Percentiles rank a stretch among this genome's conserved stretches.
These are phyloP conservation scores for Sminthurides aquaticus DNA, from an alignment of 2,888 invertebrate species.

Conservation along the genomic window DNA sequence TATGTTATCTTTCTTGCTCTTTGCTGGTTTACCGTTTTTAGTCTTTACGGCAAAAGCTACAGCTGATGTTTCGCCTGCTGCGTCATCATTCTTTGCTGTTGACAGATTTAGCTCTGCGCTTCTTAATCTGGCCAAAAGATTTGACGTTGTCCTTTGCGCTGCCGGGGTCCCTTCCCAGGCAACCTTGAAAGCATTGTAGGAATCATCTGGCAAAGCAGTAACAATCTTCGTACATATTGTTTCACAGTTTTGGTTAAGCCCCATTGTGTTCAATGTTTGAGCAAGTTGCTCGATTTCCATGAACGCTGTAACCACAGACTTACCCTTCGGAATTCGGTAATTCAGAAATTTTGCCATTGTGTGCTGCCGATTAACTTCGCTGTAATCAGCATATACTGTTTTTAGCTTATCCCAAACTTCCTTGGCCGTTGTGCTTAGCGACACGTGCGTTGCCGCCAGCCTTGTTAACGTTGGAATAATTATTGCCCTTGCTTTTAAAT, in stretches of 20 bases:
- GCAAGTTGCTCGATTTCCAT: not conserved
- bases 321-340: not conserved
- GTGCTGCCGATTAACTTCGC: not conserved
- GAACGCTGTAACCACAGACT: not conserved
- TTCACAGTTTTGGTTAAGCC: not conserved
- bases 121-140: not conserved
- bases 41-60: not conserved
- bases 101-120: not conserved
- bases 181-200: conserved; percentile 5
- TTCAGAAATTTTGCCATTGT: not conserved
- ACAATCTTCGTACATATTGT: conserved; percentile 7
- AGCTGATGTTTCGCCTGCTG: not conserved
- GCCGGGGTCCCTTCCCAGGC: not conserved
- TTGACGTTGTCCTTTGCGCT: not conserved
- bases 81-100: not conserved
- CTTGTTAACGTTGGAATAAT: too few relatives aligned
- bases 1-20: not conserved
- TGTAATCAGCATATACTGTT: not conserved
- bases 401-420: conserved; percentile 1
- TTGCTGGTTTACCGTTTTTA: not conserved
- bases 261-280: not conserved
- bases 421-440: not conserved
- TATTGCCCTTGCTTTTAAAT: too few relatives aligned
- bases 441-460: too few relatives aligned
- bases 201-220: not conserved